Conservation (phyloP, 2,113 vertebrate genomes). For the Salvelinus namaycush region DNA sequence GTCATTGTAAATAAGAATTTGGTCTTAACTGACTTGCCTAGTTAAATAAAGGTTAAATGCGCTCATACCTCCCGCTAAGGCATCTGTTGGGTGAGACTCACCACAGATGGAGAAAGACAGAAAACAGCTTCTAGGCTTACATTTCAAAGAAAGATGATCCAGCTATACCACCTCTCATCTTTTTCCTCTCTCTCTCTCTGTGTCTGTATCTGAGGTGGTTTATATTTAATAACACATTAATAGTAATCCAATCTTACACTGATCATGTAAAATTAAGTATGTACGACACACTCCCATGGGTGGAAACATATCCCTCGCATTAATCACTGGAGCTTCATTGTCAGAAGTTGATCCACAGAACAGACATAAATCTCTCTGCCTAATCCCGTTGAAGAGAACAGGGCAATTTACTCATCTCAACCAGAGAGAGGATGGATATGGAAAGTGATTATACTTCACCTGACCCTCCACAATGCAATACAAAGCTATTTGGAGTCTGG, state of each 20-base stretch:
- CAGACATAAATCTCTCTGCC: not conserved
- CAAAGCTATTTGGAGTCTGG: not conserved
- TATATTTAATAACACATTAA: slow-evolving; percentile 6
- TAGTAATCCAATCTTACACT: slow-evolving; percentile 9
- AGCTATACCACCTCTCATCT: not conserved
- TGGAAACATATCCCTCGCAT: slow-evolving; percentile 8
- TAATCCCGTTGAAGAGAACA: slow-evolving; percentile 11
- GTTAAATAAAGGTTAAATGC: too few relatives aligned
- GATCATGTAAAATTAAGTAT: not conserved
- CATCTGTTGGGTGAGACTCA: not conserved
- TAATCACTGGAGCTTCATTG: slow-evolving; percentile 23
- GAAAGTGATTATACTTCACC: not conserved
- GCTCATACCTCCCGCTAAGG: not conserved
- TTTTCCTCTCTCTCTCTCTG: not conserved
- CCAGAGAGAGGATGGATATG: not conserved
- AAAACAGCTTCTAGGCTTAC: slow-evolving; percentile 12
- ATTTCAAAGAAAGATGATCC: not conserved
- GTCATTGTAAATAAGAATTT: too few relatives aligned
- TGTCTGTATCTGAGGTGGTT: not conserved
- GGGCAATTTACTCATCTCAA: not conserved
- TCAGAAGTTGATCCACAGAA: slow-evolving; percentile 6
- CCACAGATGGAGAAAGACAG: not conserved
- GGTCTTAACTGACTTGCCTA: too few relatives aligned
- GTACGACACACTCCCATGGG: not conserved
- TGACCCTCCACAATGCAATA: not conserved